phyloP scores from a whole-genome alignment of 2,888 invertebrate species.

The Homarus gammarus region DNA sequence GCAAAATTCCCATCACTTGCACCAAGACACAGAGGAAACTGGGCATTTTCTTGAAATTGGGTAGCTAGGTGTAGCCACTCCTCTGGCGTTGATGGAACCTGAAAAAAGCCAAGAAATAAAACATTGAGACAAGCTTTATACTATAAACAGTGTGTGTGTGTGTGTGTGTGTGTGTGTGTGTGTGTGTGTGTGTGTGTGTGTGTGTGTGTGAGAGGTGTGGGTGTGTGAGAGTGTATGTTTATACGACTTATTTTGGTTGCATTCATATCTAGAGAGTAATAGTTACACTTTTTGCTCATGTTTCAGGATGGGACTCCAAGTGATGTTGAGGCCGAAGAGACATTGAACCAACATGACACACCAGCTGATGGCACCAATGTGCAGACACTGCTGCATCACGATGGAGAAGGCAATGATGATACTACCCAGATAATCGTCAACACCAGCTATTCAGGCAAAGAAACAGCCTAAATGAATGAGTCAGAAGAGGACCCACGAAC shows the following conservation, averaged over 20 bases:
- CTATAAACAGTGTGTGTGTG: too few relatives aligned
- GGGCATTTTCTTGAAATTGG: background rate
- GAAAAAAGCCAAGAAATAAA: background rate
- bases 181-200: too few relatives aligned
- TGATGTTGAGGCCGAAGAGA: background rate
- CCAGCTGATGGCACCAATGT: slow-evolving; percentile 1
- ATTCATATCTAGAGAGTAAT: background rate
- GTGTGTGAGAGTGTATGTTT: background rate
- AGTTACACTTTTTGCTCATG: background rate
- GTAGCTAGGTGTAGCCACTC: background rate
- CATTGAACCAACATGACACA: background rate
- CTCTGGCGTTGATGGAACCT: background rate
- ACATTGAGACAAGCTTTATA: background rate
- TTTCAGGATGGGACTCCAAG: background rate
- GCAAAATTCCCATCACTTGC: background rate
- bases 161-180: too few relatives aligned
- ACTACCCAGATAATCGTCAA: background rate
- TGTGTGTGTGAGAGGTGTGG: too few relatives aligned
- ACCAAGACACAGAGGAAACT: background rate
- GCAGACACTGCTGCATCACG: background rate
- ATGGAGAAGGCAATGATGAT: background rate
- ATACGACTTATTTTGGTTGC: background rate
- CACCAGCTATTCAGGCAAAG: background rate
- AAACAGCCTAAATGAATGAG: background rate
- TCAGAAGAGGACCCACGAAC: background rate